Conservation (phyloP, 2,797 vertebrate genomes). For the Antennarius maculatus region DNA sequence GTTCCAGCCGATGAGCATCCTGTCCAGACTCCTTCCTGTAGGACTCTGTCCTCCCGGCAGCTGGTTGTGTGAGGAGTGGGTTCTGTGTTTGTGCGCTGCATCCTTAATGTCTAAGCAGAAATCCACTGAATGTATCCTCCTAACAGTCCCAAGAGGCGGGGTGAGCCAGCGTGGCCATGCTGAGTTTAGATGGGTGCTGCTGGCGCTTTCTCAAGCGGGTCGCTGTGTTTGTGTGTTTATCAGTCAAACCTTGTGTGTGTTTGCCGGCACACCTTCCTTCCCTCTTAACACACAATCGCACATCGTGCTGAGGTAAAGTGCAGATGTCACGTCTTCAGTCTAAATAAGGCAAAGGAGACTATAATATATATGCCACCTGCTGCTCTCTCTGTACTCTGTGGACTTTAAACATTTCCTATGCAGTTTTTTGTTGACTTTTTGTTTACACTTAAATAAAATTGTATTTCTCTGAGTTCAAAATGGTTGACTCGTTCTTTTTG, state of each 20-base stretch:
- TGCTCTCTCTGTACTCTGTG: conserved; percentile 91
- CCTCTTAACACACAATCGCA: conserved; percentile 48
- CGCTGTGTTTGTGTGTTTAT: conserved; percentile 30
- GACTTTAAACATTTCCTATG: conserved; percentile 99
- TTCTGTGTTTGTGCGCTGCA: conserved; percentile 68
- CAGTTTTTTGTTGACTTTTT: conserved; percentile 83
- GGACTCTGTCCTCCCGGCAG: conserved; percentile 37
- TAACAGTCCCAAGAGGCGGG: conserved; percentile 87
- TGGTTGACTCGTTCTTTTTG: conserved; percentile 14
- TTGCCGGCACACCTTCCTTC: conserved; percentile 33
- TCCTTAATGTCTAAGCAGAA: conserved; percentile 68
- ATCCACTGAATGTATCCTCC: conserved; percentile 92
- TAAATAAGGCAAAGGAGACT: conserved; percentile 85
- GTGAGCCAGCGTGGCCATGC: conserved; percentile 81
- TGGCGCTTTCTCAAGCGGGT: conserved; percentile 57
- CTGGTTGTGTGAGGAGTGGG: conserved; percentile 28
- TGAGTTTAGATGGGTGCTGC: conserved; percentile 79
- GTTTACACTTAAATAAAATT: conserved; percentile 96
- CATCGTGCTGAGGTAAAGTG: conserved; percentile 57
- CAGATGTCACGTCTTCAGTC: conserved; percentile 80
- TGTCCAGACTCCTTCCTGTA: background rate
- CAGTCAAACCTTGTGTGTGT: conserved; percentile 3
- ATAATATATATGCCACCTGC: conserved; percentile 78
- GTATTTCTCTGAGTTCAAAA: conserved; percentile 81
- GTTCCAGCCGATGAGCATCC: background rate